Evolutionary conservation across 2,888 invertebrate species (phyloP), one percentile per base, ranked within the genome.

Genomic region (Yponomeuta evonymella): DNA sequence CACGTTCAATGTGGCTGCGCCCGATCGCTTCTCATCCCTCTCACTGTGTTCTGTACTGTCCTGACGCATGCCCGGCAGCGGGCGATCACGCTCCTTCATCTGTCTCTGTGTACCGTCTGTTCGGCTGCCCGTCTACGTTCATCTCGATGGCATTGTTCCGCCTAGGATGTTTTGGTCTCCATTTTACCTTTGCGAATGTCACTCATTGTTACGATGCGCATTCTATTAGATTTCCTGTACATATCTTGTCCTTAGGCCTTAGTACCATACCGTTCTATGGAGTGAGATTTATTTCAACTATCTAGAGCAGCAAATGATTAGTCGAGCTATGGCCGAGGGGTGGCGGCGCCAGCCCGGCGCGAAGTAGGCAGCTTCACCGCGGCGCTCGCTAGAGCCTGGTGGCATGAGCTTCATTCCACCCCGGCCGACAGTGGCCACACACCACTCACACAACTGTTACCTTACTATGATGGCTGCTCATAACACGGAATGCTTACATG

Each of bases 1-100:
- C 90, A 89, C 90, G 90, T 89, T 91, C 83, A 87, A 90, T 91
- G 91, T 91, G 91, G 90, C 91, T 91, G 91, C 89, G 90, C 90
- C 91, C 91, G 90, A 90, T 62, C 80, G 91, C 91, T 91, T 92
- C 83, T 90, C 91, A 91, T 91, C 71, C 89, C 89, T 90, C 70
- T 92, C 91, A 91, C 90, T 90, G 87, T 67, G 67, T 71, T 33
- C 67, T 89, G 88, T 90, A 58, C 89, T 90, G 90, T 90, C 89
- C 90, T 86, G 90, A 90, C 88, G 90, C 91, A 90, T 90, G 91
- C 90, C 90, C 90, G 88, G 85, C 83, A 85, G 88, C 85, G 90
- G 90, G 88, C 90, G 85, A 88, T 90, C 90, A 90, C 90, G 89
- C 91, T 90, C 90, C 91, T 89, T 89, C 90, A 91, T 91, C 89